Evolutionary conservation across 2,113 vertebrate genomes (phyloP), one percentile per base, ranked within the genome.

Genomic region (Xenopus laevis): DNA sequence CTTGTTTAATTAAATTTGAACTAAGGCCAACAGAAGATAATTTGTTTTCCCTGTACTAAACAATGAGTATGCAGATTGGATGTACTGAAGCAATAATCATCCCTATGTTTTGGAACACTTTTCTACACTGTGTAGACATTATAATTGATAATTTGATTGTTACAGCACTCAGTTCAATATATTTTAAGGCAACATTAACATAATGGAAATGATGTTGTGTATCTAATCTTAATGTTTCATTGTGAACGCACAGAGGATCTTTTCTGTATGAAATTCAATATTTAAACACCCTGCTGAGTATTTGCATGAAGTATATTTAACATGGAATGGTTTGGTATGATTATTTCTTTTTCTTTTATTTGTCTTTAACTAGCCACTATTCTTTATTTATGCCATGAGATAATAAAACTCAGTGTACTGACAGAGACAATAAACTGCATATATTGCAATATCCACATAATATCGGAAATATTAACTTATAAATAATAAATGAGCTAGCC

Each of bases 21-120:
- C 90, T 87, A 84, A 86, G 93, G 93, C 94, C 94, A 95, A 92
- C 90, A 90, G 89, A 91, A 92, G 93, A 96, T 96, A 91, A 97
- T 97, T 96, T 96, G 94, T 98, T 97, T 96, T 96, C 92, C 91
- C 91, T 87, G 96, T 92, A 92, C 92, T 91, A 92, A 97, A 96
- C 93, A 94, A 92, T 92, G 94, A 90, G 91, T 92, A 91, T 92
- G 92, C 89, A 94, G 91, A 93, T 91, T 91, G 90, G 89, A 90
- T 91, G 91, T 93, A 89, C 93, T 94, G 94, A 89, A 90, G 88
- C 91, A 89, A 88, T 90, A 92, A 93, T 93, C 91, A 92, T 87
- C 86, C 86, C 90, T 90, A 86, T 91, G 90, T 91, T 91, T 91
- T 91, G 89, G 88, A 91, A 92, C 90, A 92, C 88, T 92, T 87